phyloP scores from a whole-genome alignment of 2,113 vertebrate species.

The Tachysurus fulvidraco region DNA sequence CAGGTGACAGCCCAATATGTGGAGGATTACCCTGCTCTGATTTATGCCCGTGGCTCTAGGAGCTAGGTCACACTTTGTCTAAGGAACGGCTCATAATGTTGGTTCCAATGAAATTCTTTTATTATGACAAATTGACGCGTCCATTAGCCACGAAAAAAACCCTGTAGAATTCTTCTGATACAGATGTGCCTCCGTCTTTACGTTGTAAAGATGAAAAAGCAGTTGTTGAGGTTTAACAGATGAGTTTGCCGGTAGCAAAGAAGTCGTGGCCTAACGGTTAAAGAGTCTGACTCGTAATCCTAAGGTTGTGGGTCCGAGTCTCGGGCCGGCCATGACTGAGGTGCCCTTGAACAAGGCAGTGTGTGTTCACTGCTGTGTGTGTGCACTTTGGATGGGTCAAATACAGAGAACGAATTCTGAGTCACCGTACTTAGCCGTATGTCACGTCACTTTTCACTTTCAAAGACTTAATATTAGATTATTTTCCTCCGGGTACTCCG shows the following conservation, averaged over 20 bases:
- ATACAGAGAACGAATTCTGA: no score
- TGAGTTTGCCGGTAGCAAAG: background rate
- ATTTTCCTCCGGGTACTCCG: no score
- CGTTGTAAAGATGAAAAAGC: background rate
- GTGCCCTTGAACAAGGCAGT: no score
- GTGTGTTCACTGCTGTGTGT: no score
- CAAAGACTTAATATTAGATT: no score
- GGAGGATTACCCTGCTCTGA: slow-evolving; percentile 33
- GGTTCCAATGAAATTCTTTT: slow-evolving; percentile 37
- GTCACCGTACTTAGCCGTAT: no score
- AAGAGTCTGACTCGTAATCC: no score
- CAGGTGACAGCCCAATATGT: slow-evolving; percentile 38
- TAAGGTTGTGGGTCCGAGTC: no score
- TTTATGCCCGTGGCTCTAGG: slow-evolving; percentile 42
- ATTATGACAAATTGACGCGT: background rate
- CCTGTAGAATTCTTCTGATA: background rate
- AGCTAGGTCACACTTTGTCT: slow-evolving; percentile 18
- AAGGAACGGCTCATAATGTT: slow-evolving; percentile 45
- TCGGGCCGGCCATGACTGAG: no score
- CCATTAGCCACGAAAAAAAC: slow-evolving; percentile 2
- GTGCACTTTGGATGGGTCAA: no score
- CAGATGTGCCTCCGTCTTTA: background rate
- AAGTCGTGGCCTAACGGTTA: no score
- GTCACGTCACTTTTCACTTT: no score
- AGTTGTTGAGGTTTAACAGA: background rate